Percentiles rank a stretch among this genome's conserved stretches.
Conservation (phyloP, 2,888 invertebrate genomes). For the Coleophora deauratella region DNA sequence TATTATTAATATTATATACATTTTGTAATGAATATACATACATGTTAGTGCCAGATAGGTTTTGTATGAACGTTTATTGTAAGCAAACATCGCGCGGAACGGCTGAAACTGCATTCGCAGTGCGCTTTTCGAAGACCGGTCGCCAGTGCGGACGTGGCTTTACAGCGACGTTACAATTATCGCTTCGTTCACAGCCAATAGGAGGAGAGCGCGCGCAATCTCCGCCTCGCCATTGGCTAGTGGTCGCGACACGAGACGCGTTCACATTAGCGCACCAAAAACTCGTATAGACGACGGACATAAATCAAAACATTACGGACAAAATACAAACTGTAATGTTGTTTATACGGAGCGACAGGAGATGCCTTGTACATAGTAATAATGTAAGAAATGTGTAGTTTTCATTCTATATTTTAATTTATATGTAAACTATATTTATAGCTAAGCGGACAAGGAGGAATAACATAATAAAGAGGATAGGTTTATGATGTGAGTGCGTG, state of each 20-base stretch:
- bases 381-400: conserved; percentile 65
- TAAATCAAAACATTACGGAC: conserved; percentile 20
- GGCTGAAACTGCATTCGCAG: conserved; percentile 2
- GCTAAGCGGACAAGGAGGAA: conserved; percentile 53
- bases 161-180: conserved; percentile 6
- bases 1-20: conserved; percentile 62
- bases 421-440: conserved; percentile 68
- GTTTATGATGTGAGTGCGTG: not conserved
- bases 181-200: conserved; percentile 7
- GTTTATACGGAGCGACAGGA: conserved; percentile 40
- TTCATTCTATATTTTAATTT: conserved; percentile 70
- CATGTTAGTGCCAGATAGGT: conserved; percentile 72
- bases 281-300: conserved; percentile 2
- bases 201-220: no score
- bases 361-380: conserved; percentile 68
- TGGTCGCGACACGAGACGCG: not conserved
- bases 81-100: conserved; percentile 16
- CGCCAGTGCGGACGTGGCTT: not conserved
- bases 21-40: conserved; percentile 65
- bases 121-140: conserved; percentile 1
- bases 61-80: conserved; percentile 66
- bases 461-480: conserved; percentile 47
- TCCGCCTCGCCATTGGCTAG: not conserved
- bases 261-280: conserved; percentile 1
- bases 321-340: conserved; percentile 31